Evolutionary conservation across 2,113 vertebrate genomes (phyloP).

Genomic region (Apodemus speciosus): DNA sequence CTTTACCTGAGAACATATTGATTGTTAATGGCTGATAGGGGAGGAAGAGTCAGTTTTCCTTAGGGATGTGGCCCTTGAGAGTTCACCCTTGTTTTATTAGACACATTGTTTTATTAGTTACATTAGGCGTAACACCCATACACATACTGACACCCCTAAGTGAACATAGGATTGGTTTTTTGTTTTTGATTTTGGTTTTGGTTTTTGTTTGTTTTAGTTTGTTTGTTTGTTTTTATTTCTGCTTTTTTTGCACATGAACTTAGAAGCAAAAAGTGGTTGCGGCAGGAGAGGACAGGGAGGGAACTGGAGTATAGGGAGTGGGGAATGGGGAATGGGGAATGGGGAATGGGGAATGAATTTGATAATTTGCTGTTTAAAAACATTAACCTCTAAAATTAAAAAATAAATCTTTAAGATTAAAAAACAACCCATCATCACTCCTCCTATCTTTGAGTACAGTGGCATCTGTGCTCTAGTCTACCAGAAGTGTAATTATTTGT

Average conservation of each 20-base stretch:
- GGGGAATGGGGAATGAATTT: background rate
- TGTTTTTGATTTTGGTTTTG: too few relatives aligned
- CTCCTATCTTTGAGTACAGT: background rate
- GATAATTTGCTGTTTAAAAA: background rate
- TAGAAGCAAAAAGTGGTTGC: background rate
- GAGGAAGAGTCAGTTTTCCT: background rate
- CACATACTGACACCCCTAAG: background rate
- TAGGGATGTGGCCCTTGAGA: background rate
- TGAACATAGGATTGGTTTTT: background rate
- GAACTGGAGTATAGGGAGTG: background rate
- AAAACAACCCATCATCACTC: background rate
- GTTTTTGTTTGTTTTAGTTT: background rate
- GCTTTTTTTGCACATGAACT: background rate
- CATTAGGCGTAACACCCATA: too few relatives aligned
- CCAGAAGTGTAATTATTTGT: background rate
- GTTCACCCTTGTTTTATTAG: background rate
- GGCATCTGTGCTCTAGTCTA: background rate
- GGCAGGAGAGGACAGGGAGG: background rate
- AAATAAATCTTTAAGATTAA: background rate
- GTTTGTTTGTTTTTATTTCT: background rate
- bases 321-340: too few relatives aligned
- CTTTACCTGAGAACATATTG: background rate
- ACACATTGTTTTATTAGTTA: background rate
- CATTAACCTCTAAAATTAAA: background rate
- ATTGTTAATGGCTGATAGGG: background rate